Conservation (phyloP, 2,888 invertebrate genomes). For the Ennomos quercinarius region DNA sequence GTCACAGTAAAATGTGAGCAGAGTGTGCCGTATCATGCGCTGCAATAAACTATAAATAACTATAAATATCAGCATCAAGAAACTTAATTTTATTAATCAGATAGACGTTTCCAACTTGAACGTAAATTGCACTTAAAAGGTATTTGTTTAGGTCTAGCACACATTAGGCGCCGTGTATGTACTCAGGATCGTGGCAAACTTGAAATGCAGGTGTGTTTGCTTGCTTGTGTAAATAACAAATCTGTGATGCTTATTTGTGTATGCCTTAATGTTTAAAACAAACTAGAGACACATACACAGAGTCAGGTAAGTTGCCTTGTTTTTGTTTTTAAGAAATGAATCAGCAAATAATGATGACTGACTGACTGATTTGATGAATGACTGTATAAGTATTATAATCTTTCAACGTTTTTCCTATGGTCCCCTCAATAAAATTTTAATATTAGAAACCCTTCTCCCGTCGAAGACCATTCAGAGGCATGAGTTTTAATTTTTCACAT, state of each 20-base stretch:
- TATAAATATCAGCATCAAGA: no score
- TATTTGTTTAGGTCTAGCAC: conserved; percentile 39
- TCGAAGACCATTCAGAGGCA: conserved; percentile 14
- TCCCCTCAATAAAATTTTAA: conserved; percentile 8
- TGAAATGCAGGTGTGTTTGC: conserved; percentile 42
- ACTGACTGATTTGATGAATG: no score
- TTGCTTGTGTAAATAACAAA: conserved; percentile 23
- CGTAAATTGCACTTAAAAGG: conserved; percentile 32
- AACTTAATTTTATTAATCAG: neutral
- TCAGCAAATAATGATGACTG: no score
- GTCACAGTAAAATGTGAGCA: no score
- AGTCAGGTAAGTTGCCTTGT: no score
- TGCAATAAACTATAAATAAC: no score
- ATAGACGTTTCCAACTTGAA: conserved; percentile 10
- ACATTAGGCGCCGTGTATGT: conserved; percentile 36
- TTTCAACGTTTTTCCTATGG: neutral
- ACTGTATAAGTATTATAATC: neutral
- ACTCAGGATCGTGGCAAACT: conserved; percentile 34
- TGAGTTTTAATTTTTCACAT: conserved; percentile 46
- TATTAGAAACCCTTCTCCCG: conserved; percentile 15
- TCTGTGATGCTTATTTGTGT: conserved; percentile 5
- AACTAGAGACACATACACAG: no score
- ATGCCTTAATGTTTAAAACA: neutral
- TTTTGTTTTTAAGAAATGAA: no score
- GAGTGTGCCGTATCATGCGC: no score